These are phyloP conservation scores for Thereva unica DNA, from an alignment of 2,888 invertebrate genomes.

Conservation along the genomic window DNA sequence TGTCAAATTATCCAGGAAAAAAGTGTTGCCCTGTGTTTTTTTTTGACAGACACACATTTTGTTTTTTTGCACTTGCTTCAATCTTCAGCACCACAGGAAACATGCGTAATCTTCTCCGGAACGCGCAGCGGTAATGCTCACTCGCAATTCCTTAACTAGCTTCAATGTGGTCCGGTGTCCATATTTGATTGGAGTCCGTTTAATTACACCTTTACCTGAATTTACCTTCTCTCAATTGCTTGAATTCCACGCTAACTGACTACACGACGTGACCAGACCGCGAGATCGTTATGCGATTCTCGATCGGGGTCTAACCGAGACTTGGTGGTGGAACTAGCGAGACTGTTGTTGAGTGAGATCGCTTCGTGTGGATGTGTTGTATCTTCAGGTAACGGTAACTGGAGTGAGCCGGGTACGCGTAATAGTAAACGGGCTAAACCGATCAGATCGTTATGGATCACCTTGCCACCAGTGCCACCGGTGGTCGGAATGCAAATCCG, in stretches of 20 bases:
- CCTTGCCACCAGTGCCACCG: neutral
- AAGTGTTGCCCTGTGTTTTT: no score
- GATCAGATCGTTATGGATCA: no score
- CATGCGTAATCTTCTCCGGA: no score
- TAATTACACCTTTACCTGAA: slow-evolving; percentile 6
- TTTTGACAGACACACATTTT: no score
- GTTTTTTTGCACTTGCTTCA: no score
- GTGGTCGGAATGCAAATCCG: no score
- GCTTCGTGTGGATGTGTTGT: neutral
- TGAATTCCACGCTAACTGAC: neutral
- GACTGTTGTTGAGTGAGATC: neutral
- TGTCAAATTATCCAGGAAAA: no score
- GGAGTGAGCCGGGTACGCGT: slow-evolving; percentile 12
- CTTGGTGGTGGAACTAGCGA: neutral
- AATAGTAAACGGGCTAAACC: slow-evolving; percentile 4
- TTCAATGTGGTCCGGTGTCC: no score
- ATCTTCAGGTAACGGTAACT: slow-evolving; percentile 4
- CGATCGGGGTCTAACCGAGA: neutral
- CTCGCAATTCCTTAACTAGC: no score
- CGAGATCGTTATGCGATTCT: slow-evolving; percentile 11
- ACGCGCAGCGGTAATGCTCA: no score
- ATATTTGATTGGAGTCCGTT: neutral
- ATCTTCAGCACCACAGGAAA: no score
- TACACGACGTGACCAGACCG: slow-evolving; percentile 14
- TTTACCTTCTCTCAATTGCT: neutral